phyloP scores from a whole-genome alignment of 2,113 vertebrate genomes.

The Hystrix brachyura region DNA sequence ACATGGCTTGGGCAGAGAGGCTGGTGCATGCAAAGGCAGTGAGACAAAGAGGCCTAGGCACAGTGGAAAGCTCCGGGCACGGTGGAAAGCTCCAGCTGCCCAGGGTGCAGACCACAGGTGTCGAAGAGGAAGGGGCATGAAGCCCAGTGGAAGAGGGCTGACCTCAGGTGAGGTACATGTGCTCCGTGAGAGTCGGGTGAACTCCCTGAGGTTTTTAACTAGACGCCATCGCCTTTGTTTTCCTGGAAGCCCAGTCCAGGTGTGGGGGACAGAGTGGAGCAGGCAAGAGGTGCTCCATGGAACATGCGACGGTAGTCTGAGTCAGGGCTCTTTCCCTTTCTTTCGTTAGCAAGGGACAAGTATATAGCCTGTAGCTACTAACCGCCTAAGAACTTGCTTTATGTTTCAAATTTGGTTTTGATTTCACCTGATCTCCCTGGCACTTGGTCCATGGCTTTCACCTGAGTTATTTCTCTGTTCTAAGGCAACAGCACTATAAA shows the following conservation, averaged over 20 bases:
- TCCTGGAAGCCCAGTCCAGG: not conserved
- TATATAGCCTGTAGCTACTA: fast-evolving
- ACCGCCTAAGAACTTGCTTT: not conserved
- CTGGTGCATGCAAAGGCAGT: fast-evolving
- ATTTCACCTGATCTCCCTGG: not conserved
- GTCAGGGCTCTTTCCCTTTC: not conserved
- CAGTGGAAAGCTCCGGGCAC: not conserved
- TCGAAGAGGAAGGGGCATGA: not conserved
- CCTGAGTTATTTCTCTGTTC: not conserved
- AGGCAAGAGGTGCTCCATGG: fast-evolving
- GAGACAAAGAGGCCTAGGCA: not conserved
- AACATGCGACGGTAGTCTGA: not conserved
- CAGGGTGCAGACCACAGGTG: fast-evolving
- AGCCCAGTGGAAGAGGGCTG: not conserved
- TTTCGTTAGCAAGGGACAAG: not conserved
- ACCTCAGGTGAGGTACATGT: not conserved
- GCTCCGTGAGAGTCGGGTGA: not conserved
- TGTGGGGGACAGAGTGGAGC: too few relatives aligned
- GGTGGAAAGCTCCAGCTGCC: fast-evolving
- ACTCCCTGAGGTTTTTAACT: not conserved
- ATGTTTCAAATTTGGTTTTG: not conserved
- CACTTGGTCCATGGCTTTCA: not conserved
- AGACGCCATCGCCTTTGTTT: not conserved
- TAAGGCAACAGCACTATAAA: not conserved
- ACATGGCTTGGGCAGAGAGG: fast-evolving